Percentiles rank a stretch among this genome's conserved stretches.
These are phyloP conservation scores for Ciconia stormi DNA, from an alignment of 2,113 vertebrate species.

Conservation along the genomic window DNA sequence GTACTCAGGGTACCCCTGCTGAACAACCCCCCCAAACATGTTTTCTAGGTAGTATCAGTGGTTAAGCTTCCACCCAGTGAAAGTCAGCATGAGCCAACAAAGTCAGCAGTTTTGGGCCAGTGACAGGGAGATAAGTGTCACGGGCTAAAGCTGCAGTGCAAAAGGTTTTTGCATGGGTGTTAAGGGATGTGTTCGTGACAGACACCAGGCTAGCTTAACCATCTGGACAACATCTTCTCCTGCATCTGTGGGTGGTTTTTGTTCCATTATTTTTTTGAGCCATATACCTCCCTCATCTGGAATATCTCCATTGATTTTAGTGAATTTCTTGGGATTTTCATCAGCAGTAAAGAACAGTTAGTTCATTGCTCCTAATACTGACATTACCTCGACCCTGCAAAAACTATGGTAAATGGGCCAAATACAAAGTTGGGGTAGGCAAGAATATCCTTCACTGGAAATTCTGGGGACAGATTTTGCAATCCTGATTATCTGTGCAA, in stretches of 20 bases:
- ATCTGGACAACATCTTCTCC: background rate
- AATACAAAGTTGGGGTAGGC: background rate
- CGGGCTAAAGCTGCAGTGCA: background rate
- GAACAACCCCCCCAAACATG: accelerated
- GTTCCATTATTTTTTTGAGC: background rate
- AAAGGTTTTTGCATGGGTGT: background rate
- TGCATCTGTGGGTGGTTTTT: background rate
- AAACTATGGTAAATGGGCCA: background rate
- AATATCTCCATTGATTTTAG: background rate
- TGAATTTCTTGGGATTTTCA: background rate
- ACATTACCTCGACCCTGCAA: background rate
- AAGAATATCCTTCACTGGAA: background rate
- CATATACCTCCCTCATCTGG: background rate
- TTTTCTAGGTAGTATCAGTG: background rate
- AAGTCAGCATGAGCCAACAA: background rate
- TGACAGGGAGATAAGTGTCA: background rate
- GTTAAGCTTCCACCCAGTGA: background rate
- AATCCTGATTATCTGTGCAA: background rate
- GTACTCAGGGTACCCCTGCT: background rate
- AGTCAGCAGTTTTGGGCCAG: background rate
- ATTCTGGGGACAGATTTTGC: background rate
- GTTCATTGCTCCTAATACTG: background rate
- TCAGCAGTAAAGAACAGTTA: background rate
- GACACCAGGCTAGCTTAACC: background rate
- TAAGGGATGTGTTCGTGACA: background rate